These are phyloP conservation scores for Otocyon megalotis DNA, from an alignment of 2,113 vertebrate species.

Conservation along the genomic window DNA sequence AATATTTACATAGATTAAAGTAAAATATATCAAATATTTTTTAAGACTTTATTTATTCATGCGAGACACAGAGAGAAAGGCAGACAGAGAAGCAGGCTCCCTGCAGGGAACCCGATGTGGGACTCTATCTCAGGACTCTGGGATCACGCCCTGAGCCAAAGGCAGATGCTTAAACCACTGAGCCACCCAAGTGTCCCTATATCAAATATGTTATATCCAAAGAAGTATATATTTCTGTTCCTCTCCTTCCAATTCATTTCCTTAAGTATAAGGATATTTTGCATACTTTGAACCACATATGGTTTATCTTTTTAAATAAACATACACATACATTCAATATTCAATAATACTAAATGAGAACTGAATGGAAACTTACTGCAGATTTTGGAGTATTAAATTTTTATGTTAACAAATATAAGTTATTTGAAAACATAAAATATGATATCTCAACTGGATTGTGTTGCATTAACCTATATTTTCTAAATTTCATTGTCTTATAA, in stretches of 20 bases:
- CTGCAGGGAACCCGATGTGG: too few species aligned
- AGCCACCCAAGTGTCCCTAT: too few species aligned
- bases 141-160: too few species aligned
- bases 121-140: too few species aligned
- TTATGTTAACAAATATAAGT: conserved; percentile 2
- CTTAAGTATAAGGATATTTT: background rate
- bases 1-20: background rate
- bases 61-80: too few species aligned
- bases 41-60: too few species aligned
- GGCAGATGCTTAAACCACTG: too few species aligned
- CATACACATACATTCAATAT: background rate
- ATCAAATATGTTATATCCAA: background rate
- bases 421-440: background rate
- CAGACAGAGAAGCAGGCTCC: too few species aligned
- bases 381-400: background rate
- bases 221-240: background rate
- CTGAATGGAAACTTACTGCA: background rate
- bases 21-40: background rate
- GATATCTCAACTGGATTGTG: background rate
- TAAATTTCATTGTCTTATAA: background rate
- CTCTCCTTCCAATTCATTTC: background rate
- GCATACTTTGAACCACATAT: background rate
- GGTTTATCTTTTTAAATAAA: background rate
- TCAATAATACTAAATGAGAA: background rate
- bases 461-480: background rate